Percentiles rank a stretch among this genome's conserved stretches.
phyloP scores from a whole-genome alignment of 2,888 invertebrate species.

The Peribatodes rhomboidaria region DNA sequence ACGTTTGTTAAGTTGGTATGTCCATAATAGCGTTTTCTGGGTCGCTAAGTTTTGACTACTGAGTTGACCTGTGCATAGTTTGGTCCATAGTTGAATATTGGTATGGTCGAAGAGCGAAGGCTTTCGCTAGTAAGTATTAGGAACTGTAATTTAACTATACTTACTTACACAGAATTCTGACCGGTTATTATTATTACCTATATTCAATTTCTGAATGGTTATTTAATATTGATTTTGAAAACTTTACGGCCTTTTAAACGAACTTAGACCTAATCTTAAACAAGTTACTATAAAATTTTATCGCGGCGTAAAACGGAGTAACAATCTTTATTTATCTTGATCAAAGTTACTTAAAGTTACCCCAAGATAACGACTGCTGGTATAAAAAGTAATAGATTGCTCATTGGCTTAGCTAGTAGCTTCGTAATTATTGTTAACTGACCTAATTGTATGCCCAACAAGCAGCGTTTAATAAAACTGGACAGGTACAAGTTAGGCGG shows the following conservation, averaged over 20 bases:
- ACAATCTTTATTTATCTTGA: constrained; percentile 3
- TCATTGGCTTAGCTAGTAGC: constrained; percentile 7
- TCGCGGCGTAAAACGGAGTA: constrained; percentile 5
- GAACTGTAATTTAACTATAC: neutral
- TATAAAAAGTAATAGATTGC: constrained; percentile 20
- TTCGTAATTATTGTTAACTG: constrained; percentile 11
- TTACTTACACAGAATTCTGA: neutral
- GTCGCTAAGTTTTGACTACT: no score
- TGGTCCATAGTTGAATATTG: neutral
- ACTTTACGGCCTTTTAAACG: constrained; percentile 1
- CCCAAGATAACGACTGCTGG: neutral
- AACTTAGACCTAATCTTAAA: constrained; percentile 8
- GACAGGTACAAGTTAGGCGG: neutral
- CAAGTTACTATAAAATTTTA: constrained; percentile 18
- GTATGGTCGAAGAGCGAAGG: neutral
- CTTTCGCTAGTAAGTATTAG: no score
- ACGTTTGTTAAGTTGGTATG: neutral
- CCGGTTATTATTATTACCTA: no score
- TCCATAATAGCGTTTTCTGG: neutral
- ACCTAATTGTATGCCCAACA: constrained; percentile 5
- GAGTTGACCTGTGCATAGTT: no score
- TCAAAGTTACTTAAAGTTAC: constrained; percentile 11
- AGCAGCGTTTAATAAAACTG: constrained; percentile 1
- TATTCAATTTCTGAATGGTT: neutral
- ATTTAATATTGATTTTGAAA: neutral